These are phyloP conservation scores for Pogonocichla stellata DNA, from an alignment of 2,113 vertebrate genomes.

Conservation along the genomic window DNA sequence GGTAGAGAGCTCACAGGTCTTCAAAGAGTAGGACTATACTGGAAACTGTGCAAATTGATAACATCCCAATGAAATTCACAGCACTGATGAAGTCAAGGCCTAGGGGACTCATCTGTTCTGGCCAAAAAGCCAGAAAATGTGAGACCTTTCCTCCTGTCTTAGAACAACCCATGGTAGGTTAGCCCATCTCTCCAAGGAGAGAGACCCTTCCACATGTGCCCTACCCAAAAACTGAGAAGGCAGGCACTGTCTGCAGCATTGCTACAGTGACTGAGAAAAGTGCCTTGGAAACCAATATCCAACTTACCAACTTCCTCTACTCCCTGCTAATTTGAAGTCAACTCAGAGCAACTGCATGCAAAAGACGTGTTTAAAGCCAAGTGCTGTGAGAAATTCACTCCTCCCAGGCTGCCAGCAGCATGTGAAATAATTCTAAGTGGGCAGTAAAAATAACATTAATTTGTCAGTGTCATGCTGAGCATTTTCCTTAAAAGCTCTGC, in stretches of 20 bases:
- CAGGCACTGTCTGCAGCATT: not conserved
- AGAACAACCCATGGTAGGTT: fast-evolving
- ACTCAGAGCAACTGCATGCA: not conserved
- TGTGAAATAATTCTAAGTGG: not conserved
- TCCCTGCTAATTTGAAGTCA: not conserved
- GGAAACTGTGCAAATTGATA: not conserved
- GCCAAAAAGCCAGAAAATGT: not conserved
- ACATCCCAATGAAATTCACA: not conserved
- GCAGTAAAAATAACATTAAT: not conserved
- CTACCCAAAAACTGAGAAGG: not conserved
- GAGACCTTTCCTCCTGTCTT: not conserved
- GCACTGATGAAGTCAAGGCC: not conserved
- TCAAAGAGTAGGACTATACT: not conserved
- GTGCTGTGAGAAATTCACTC: not conserved
- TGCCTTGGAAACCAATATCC: not conserved
- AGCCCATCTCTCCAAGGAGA: not conserved
- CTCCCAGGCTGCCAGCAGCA: not conserved
- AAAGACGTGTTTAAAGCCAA: not conserved
- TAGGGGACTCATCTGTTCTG: not conserved
- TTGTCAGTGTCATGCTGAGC: not conserved
- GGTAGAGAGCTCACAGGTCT: not conserved
- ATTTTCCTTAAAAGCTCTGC: not conserved
- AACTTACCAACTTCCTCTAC: not conserved
- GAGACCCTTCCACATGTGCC: fast-evolving
- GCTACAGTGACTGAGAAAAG: not conserved